These are phyloP conservation scores for Saccostrea glomerata DNA, from an alignment of 1,140 invertebrate genomes.

Conservation along the genomic window DNA sequence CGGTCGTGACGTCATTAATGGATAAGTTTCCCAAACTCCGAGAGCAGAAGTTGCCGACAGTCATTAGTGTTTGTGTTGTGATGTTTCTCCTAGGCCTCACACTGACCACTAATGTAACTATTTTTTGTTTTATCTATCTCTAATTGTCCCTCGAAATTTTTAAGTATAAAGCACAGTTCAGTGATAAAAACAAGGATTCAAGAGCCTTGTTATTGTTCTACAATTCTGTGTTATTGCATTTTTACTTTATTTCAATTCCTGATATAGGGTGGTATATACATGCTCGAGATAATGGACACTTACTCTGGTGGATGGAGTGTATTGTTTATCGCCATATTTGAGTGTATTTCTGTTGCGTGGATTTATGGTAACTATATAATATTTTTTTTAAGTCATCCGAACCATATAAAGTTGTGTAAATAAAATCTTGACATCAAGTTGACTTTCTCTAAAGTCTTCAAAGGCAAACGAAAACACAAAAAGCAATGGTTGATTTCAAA, in stretches of 20 bases:
- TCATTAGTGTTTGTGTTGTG: slow-evolving; percentile 60
- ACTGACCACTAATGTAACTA: slow-evolving; percentile 71
- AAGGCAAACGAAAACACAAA: no score
- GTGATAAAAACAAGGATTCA: no score
- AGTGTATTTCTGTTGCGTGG: slow-evolving; percentile 86
- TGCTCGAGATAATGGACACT: slow-evolving; percentile 91
- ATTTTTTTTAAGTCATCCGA: no score
- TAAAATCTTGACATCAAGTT: no score
- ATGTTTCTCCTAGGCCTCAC: slow-evolving; percentile 73
- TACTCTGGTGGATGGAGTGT: slow-evolving; percentile 93
- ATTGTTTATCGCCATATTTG: slow-evolving; percentile 85
- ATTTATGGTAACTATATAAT: slow-evolving; percentile 82
- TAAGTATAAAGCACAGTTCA: background rate
- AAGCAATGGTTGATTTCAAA: no score
- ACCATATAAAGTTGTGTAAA: no score
- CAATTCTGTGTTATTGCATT: no score
- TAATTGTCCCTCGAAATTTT: background rate
- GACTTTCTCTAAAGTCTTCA: no score
- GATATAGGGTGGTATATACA: slow-evolving; percentile 86
- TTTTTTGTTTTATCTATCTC: no score
- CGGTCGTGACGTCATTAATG: slow-evolving; percentile 85
- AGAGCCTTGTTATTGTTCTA: no score
- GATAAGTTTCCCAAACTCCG: slow-evolving; percentile 84
- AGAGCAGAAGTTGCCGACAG: slow-evolving; percentile 73
- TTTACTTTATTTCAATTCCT: background rate